Evolutionary conservation across 2,113 vertebrate species (phyloP).

Genomic region (Leptocoma aspasia): DNA sequence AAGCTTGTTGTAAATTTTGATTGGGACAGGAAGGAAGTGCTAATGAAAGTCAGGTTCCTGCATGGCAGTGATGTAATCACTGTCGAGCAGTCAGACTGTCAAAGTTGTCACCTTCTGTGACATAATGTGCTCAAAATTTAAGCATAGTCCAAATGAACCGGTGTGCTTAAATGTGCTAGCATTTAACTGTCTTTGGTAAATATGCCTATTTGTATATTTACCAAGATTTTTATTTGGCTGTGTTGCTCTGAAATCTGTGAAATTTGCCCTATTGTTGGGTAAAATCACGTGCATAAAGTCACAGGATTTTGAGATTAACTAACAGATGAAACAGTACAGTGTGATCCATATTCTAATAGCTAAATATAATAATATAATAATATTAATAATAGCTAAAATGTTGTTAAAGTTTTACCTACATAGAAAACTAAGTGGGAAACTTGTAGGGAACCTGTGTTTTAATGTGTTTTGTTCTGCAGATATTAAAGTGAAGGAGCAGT

Average conservation of each 20-base stretch:
- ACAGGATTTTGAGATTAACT: not conserved
- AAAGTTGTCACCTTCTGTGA: not conserved
- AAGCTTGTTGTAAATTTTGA: not conserved
- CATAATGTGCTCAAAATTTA: not conserved
- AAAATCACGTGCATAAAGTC: not conserved
- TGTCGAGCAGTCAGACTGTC: not conserved
- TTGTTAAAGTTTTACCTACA: not conserved
- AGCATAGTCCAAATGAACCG: not conserved
- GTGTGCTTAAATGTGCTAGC: not conserved
- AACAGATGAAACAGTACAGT: not conserved
- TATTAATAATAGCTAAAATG: not conserved
- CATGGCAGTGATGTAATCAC: not conserved
- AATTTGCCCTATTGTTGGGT: not conserved
- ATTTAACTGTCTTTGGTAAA: not conserved
- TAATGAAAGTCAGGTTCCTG: conserved; percentile 14
- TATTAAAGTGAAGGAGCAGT: conserved; percentile 97
- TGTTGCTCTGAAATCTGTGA: not conserved
- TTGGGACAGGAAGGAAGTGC: conserved; percentile 46
- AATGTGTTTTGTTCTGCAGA: conserved; percentile 74
- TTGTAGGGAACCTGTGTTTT: not conserved
- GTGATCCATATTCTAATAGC: not conserved
- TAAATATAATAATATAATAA: not conserved
- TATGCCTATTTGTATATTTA: not conserved
- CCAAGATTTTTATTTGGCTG: not conserved
- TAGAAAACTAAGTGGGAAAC: not conserved